Base-by-base conservation (phyloP, 1,140 invertebrate genomes). In the Ctenoplectra terminalis region DNA sequence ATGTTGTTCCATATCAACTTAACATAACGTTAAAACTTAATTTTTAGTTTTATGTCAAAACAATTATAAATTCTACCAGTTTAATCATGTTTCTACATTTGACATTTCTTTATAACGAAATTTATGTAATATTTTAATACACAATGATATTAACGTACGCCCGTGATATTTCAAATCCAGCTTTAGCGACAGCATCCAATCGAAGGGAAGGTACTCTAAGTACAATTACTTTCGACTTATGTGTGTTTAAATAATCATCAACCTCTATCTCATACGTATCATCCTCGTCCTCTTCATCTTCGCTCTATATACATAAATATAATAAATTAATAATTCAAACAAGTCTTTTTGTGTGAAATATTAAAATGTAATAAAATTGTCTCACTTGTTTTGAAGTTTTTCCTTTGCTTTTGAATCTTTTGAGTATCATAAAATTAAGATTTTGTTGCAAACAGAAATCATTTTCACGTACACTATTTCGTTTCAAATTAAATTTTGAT, bases 101-200 rank as follows among this genome's bases (percentile, higher is more conserved):
- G 26, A 60, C 15, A 31, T 20, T 8, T 60, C 2, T 6, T 37
- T 34, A 61, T 66, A 58, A 48, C 70, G 13, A 9, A 20, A 60
- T 34, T 20, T 58, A 73, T 31, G 29, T 58, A 67, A 52, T 77
- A 61, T 69, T 48, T 52, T 31, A 17, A 75, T 29, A 64, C 23
- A 29, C 13, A 70, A 74, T 37, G 70, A 72, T 52, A 78, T 74
- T 87, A 50, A 29, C 77, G 15, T 92, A 93, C 94, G 95, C 96
- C 90, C 96, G 95, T 40, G 96, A 94, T 71, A 96, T 93, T 58
- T 94, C 94, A n/a, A 97, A 90, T 20, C 95, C 95, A 69, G 94
- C 93, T 93, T 97, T 97, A 1, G 96, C 86, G 61, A 97, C 84
- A 1, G 91, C 88, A 94, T 97, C 96, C 5, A 96, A 92, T 78